Percentiles rank a stretch among this genome's conserved stretches.
These are phyloP conservation scores for Epinephelus lanceolatus DNA, from an alignment of 2,113 vertebrate species.

Conservation along the genomic window DNA sequence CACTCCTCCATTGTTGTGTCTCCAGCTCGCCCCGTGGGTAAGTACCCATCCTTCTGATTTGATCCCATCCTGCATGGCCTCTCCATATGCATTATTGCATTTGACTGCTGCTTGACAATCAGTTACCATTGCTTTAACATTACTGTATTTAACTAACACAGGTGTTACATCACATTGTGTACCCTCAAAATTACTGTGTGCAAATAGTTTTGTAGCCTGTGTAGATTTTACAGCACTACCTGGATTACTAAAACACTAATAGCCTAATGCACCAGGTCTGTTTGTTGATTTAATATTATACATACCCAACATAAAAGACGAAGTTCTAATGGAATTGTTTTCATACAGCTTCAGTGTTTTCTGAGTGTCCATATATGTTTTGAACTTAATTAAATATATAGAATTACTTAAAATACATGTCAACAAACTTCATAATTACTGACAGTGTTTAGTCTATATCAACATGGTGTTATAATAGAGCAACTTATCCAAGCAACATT, in stretches of 20 bases:
- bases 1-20: slow-evolving; percentile 98
- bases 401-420: background rate
- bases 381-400: background rate
- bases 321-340: background rate
- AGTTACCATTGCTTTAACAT: slow-evolving; percentile 76
- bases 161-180: slow-evolving; percentile 20
- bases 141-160: slow-evolving; percentile 65
- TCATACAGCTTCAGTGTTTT: background rate
- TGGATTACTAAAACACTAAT: slow-evolving; percentile 51
- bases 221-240: background rate
- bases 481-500: background rate
- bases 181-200: slow-evolving; percentile 2
- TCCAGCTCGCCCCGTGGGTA: slow-evolving; percentile 98
- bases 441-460: background rate
- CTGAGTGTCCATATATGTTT: background rate
- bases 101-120: slow-evolving; percentile 64
- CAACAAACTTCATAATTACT: background rate
- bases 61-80: slow-evolving; percentile 88
- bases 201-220: background rate
- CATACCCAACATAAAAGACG: background rate
- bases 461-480: background rate
- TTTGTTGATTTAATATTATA: background rate
- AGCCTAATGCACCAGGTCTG: background rate
- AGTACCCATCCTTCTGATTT: slow-evolving; percentile 97
- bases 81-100: slow-evolving; percentile 68